phyloP scores from a whole-genome alignment of 2,888 invertebrate genomes.

The Andrena minutula region DNA sequence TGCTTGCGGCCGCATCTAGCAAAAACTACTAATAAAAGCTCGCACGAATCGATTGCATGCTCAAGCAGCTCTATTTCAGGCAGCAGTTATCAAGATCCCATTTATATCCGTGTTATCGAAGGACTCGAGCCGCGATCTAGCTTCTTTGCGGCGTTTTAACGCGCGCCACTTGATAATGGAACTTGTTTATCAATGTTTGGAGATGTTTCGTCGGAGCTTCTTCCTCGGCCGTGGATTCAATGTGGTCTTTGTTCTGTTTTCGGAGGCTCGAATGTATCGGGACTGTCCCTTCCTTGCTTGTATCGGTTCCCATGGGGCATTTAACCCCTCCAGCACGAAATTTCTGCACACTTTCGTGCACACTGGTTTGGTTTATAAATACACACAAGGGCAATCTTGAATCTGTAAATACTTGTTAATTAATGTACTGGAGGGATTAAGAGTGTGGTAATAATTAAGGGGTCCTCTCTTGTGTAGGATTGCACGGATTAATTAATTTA shows the following conservation, averaged over 20 bases:
- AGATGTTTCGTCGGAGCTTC: neutral
- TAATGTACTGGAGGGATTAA: neutral
- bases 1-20: slow-evolving; percentile 58
- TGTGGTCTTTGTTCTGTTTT: slow-evolving; percentile 2
- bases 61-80: slow-evolving; percentile 73
- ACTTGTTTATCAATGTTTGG: slow-evolving; percentile 10
- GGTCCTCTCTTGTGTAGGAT: too few species aligned
- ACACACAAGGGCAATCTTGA: too few species aligned
- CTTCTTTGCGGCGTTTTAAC: slow-evolving; percentile 24
- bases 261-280: neutral
- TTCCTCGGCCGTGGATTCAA: neutral
- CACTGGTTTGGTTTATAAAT: too few species aligned
- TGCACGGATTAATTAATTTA: too few species aligned
- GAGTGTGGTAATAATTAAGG: too few species aligned
- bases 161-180: slow-evolving; percentile 12
- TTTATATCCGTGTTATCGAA: slow-evolving; percentile 62
- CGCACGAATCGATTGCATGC: slow-evolving; percentile 71
- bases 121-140: slow-evolving; percentile 39
- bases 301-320: neutral
- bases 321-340: neutral
- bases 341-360: neutral
- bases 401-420: neutral
- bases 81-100: slow-evolving; percentile 64
- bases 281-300: neutral
- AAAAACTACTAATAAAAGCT: slow-evolving; percentile 56